A percentile compares a stretch with the other conserved stretches of the same genome.
Conservation (phyloP, 2,113 vertebrate genomes). For the Heterotilapia buettikoferi region DNA sequence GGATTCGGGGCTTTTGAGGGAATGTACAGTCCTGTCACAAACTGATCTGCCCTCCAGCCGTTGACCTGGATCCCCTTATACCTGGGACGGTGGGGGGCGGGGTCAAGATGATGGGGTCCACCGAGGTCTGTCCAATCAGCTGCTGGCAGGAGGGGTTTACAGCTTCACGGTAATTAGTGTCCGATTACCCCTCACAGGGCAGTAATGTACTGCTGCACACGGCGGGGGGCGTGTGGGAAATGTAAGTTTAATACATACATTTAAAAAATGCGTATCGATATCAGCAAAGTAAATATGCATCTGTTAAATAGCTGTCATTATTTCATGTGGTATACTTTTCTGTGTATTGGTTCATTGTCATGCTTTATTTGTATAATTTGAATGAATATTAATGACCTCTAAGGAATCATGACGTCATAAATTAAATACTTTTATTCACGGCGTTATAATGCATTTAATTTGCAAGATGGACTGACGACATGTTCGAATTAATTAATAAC, state of each 20-base stretch:
- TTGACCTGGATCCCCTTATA: constrained; percentile 48
- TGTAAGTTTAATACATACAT: not conserved
- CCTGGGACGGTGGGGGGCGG: constrained; percentile 27
- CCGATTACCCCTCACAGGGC: constrained; percentile 39
- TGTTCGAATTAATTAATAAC: not conserved
- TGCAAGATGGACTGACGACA: accelerated
- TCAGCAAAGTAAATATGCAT: not conserved
- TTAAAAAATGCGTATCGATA: not conserved
- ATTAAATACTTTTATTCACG: not conserved
- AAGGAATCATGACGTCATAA: not conserved
- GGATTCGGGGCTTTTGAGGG: not conserved
- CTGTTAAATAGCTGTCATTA: not conserved
- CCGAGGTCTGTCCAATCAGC: constrained; percentile 56
- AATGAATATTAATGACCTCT: not conserved
- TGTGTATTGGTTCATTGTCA: not conserved
- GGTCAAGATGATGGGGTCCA: not conserved
- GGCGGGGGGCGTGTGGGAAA: not conserved
- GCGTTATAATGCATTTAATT: accelerated
- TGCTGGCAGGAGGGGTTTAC: constrained; percentile 51
- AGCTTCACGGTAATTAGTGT: constrained; percentile 59
- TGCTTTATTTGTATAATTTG: accelerated
- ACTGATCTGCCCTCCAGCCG: constrained; percentile 18
- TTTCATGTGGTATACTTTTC: not conserved
- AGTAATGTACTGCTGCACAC: not conserved
- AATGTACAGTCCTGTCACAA: constrained; percentile 27